Evolutionary conservation across 2,888 invertebrate genomes (phyloP).

Genomic region (Calameuta filiformis): DNA sequence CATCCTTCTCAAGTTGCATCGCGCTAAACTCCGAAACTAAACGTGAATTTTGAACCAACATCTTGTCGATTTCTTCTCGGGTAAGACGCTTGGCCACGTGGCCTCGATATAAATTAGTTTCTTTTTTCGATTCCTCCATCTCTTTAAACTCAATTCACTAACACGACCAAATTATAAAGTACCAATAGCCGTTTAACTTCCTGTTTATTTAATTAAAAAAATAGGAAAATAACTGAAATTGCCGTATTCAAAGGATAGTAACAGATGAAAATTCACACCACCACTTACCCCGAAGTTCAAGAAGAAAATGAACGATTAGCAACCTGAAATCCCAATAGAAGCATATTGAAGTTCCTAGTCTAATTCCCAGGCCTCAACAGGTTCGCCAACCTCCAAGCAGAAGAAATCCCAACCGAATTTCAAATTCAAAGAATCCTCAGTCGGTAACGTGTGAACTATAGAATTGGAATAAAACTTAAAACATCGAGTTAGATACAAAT

Average conservation of each 20-base stretch:
- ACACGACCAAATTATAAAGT: not conserved
- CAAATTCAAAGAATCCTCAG: not conserved
- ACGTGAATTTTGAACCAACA: slow-evolving; percentile 77
- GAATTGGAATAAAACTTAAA: not conserved
- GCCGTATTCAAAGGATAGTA: not conserved
- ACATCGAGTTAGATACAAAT: too few relatives aligned
- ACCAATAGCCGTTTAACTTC: not conserved
- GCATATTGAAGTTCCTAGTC: not conserved
- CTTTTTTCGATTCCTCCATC: slow-evolving; percentile 35
- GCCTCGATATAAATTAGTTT: slow-evolving; percentile 30
- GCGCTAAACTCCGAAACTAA: slow-evolving; percentile 81
- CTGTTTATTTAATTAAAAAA: not conserved
- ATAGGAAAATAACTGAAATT: not conserved
- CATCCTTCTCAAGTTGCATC: slow-evolving; percentile 81
- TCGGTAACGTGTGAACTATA: not conserved
- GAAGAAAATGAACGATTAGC: slow-evolving; percentile 39
- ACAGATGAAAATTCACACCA: not conserved
- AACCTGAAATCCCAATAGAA: not conserved
- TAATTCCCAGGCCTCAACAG: not conserved
- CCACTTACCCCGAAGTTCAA: not conserved
- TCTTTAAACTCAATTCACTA: not conserved
- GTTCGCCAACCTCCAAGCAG: not conserved
- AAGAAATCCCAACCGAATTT: not conserved
- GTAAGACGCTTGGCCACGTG: slow-evolving; percentile 70
- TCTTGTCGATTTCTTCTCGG: slow-evolving; percentile 71